Percentiles rank a stretch among this genome's conserved stretches.
These are phyloP conservation scores for Prunella himalayana DNA, from an alignment of 2,113 vertebrate genomes.

Conservation along the genomic window DNA sequence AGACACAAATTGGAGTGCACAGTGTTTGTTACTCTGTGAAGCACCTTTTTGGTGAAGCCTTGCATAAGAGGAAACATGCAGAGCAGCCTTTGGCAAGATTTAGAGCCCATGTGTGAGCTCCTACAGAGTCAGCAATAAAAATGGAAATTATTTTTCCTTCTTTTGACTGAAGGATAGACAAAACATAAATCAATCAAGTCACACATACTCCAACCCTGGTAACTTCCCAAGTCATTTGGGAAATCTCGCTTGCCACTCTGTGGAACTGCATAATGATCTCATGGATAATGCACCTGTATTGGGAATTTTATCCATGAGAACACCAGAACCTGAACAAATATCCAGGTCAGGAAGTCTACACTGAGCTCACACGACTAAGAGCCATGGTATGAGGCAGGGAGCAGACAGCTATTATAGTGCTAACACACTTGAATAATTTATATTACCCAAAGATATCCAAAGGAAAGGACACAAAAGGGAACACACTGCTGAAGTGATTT, in stretches of 20 bases:
- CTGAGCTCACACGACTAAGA: not conserved
- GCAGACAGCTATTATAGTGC: not conserved
- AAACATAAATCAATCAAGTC: slow-evolving; percentile 15
- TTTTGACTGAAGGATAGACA: slow-evolving; percentile 24
- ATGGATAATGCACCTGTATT: not conserved
- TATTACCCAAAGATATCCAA: not conserved
- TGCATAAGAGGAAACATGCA: not conserved
- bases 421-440: not conserved
- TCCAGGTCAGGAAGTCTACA: not conserved
- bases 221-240: slow-evolving; percentile 26
- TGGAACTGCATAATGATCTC: slow-evolving; percentile 6
- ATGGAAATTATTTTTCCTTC: slow-evolving; percentile 44
- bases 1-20: not conserved
- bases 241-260: not conserved
- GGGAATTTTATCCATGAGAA: slow-evolving; percentile 23
- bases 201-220: not conserved
- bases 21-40: not conserved
- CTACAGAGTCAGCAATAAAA: slow-evolving; percentile 26
- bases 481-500: not conserved
- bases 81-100: not conserved
- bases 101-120: not conserved
- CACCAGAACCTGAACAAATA: not conserved
- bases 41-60: not conserved
- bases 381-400: not conserved
- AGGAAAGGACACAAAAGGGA: not conserved